Evolutionary conservation across 1,140 invertebrate species (phyloP), one percentile per base, ranked within the genome.

Genomic region (Macrobrachium rosenbergii): DNA sequence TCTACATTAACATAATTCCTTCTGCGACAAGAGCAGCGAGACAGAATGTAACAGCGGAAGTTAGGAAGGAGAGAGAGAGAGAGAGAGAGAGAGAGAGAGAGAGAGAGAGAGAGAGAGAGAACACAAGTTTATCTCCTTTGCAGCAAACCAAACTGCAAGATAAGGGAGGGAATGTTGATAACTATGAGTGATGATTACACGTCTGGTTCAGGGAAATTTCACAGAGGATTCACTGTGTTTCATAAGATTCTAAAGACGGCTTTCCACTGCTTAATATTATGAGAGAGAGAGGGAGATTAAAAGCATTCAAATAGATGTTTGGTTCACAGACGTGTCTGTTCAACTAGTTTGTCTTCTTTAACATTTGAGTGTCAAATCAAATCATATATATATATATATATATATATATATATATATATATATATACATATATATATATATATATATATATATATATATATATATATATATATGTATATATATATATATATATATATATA

Each of bases 241-340:
- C 28, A 37, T 14, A 75, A 10, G 28, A 45, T 45, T 37, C 43
- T 37, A 43, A 52, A 75, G 73, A 43, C 37, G 58, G 73, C 3
- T 37, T 37, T 37, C 28, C 28, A 37, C 28, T n/a, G 73, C n/a
- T 37, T n/a, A 19, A 43, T 37, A 75, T 37, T 45, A 52, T 45
- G 73, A 75, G 75, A 77, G 75, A 77, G 75, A 77, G 75, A 77
- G 45, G 19, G 75, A 58, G 14, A n/a, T 11, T 7, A 75, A 19
- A 52, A 23, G 10, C 8, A 11, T 19, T 23, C 52, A 19, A 11
- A 12, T 21, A 17, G 14, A 21, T 6, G 28, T 69, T 69, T 28
- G 28, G 0, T 28, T 19, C 7, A 69, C 6, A 6, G 64, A 69
- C 72, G 28, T 11, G 3, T 21, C 21, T 45, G 2, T 10, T 72